These are phyloP conservation scores for Hippocampus kuda DNA, from an alignment of 2,797 vertebrate species.

Conservation along the genomic window DNA sequence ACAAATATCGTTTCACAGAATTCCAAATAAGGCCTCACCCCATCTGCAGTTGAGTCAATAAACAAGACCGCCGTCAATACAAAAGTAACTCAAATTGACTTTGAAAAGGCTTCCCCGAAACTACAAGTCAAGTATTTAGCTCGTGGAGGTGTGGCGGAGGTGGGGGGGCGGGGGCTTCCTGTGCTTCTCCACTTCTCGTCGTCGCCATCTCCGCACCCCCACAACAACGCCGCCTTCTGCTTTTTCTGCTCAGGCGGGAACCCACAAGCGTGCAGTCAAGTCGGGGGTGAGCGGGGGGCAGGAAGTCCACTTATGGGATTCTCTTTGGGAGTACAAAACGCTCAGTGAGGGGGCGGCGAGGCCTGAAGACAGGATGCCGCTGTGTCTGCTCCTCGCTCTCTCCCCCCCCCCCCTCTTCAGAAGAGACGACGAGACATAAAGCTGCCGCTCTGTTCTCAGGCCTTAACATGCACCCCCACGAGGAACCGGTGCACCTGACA, in stretches of 20 bases:
- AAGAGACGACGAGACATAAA: constrained; percentile 33
- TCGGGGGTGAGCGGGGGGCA: constrained; percentile 30
- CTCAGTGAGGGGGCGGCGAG: constrained; percentile 43
- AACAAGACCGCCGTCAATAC: not conserved
- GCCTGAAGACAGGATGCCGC: constrained; percentile 55
- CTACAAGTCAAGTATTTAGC: constrained; percentile 30
- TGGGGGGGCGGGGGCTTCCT: not conserved
- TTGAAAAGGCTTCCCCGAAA: constrained; percentile 18
- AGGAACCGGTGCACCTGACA: constrained; percentile 42
- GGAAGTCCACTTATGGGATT: constrained; percentile 58
- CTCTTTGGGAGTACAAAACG: constrained; percentile 50
- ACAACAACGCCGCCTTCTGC: constrained; percentile 40
- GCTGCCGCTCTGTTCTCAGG: constrained; percentile 38
- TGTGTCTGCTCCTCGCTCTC: constrained; percentile 41
- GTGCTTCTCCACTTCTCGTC: not conserved
- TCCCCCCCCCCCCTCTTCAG: constrained; percentile 23
- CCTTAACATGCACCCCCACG: constrained; percentile 55
- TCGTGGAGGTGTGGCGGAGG: constrained; percentile 7
- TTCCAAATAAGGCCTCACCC: no score
- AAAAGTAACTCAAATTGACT: not conserved
- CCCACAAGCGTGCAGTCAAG: constrained; percentile 27
- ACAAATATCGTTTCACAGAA: no score
- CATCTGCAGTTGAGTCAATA: no score
- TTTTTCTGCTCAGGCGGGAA: constrained; percentile 26
- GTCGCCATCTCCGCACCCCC: not conserved